Conservation (phyloP, 2,113 vertebrate species). For the Labeo catla region DNA sequence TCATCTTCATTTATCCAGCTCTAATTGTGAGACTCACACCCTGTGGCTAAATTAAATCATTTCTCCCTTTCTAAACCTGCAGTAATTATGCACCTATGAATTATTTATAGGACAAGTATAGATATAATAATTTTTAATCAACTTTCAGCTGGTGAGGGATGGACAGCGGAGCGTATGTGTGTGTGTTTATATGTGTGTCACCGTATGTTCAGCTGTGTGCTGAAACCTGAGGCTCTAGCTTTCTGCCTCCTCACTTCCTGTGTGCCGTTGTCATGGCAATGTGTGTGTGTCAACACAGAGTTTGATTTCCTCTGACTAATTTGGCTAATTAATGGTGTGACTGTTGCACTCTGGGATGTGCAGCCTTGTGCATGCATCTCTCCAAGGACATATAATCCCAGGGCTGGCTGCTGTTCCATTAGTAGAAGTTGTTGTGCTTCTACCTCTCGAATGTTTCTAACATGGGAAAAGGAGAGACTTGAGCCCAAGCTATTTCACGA, state of each 20-base stretch:
- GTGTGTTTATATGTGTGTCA: constrained; percentile 16
- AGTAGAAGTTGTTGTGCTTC: background rate
- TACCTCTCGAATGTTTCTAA: constrained; percentile 14
- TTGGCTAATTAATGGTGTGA: constrained; percentile 63
- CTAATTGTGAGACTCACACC: constrained; percentile 59
- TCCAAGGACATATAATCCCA: constrained; percentile 41
- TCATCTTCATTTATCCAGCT: constrained; percentile 64
- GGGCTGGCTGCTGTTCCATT: constrained; percentile 10
- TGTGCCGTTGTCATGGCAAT: constrained; percentile 51
- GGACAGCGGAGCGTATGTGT: constrained; percentile 37
- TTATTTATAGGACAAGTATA: constrained; percentile 61
- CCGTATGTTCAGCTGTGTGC: constrained; percentile 16
- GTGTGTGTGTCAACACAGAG: constrained; percentile 48
- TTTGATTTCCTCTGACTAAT: constrained; percentile 59
- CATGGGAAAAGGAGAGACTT: background rate
- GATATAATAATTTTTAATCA: constrained; percentile 65
- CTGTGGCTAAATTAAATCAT: constrained; percentile 59
- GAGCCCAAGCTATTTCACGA: background rate
- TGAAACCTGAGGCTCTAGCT: constrained; percentile 39
- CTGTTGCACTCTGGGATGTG: constrained; percentile 50
- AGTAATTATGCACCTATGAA: constrained; percentile 65
- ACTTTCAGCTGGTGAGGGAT: constrained; percentile 51
- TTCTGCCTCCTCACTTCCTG: constrained; percentile 29
- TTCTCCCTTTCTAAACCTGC: constrained; percentile 52
- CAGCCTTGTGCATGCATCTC: constrained; percentile 42